These are phyloP conservation scores for Lordiphosa fenestrarum DNA, from an alignment of 2,888 invertebrate species.

Conservation along the genomic window DNA sequence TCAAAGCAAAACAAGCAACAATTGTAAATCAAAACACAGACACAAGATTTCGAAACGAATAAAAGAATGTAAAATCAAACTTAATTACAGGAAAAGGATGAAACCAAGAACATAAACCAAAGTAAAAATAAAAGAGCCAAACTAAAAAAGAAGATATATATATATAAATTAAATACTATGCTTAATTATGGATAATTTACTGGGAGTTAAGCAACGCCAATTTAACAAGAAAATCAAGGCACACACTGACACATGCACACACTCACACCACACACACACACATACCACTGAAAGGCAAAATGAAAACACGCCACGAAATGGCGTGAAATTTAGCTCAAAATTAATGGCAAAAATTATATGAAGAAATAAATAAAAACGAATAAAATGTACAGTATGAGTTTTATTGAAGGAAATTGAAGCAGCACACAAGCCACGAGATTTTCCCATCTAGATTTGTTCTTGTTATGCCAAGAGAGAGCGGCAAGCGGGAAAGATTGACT, in stretches of 20 bases:
- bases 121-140: conserved; percentile 20
- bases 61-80: conserved; percentile 70
- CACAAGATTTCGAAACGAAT: conserved; percentile 23
- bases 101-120: conserved; percentile 29
- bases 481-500: no score
- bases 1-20: conserved; percentile 22
- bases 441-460: no score
- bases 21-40: conserved; percentile 20
- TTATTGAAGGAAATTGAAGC: neutral
- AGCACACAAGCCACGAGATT: no score
- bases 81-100: conserved; percentile 63
- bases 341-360: conserved; percentile 67
- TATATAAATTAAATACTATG: conserved; percentile 45
- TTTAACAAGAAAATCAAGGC: conserved; percentile 53
- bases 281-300: conserved; percentile 23
- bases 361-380: conserved; percentile 62
- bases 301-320: conserved; percentile 36
- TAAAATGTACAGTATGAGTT: conserved; percentile 21
- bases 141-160: conserved; percentile 24
- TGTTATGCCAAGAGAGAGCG: no score
- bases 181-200: conserved; percentile 55
- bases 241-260: conserved; percentile 41
- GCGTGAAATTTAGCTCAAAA: conserved; percentile 68
- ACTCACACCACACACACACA: conserved; percentile 4
- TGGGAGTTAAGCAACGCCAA: conserved; percentile 51